phyloP scores from a whole-genome alignment of 2,113 vertebrate genomes.

The Zosterops hypoxanthus region DNA sequence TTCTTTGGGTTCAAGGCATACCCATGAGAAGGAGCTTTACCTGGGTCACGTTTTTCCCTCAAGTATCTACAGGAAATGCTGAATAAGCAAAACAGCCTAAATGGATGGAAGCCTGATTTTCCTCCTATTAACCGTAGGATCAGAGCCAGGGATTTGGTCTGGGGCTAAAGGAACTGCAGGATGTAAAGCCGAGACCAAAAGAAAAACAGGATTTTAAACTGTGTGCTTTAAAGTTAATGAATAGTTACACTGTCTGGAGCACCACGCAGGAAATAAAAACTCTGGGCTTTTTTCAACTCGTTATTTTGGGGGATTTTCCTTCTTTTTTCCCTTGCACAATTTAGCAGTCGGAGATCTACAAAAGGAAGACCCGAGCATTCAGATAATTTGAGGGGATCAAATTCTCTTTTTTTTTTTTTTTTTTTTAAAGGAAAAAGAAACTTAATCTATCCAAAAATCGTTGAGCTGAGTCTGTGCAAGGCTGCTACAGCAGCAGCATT shows the following conservation, averaged over 20 bases:
- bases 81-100: slow-evolving; percentile 35
- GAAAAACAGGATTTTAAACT: slow-evolving; percentile 43
- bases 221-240: slow-evolving; percentile 53
- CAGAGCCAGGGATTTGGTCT: slow-evolving; percentile 53
- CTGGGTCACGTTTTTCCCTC: slow-evolving; percentile 32
- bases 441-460: not conserved
- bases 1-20: not conserved
- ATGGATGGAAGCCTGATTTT: slow-evolving; percentile 23
- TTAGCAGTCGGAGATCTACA: not conserved
- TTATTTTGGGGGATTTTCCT: not conserved
- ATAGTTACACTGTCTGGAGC: slow-evolving; percentile 32
- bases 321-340: not conserved
- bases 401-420: not conserved
- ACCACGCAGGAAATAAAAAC: slow-evolving; percentile 6
- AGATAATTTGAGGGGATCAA: not conserved
- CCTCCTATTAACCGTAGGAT: not conserved
- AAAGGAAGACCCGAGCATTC: not conserved
- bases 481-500: slow-evolving; percentile 24
- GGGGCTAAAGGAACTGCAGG: slow-evolving; percentile 25
- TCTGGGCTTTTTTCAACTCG: not conserved
- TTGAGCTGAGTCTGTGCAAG: not conserved
- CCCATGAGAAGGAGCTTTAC: not conserved
- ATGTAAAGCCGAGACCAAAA: slow-evolving; percentile 40
- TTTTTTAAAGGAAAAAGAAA: not conserved
- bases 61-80: slow-evolving; percentile 27